Conservation (phyloP, 2,888 invertebrate species). For the Cenopis cana region DNA sequence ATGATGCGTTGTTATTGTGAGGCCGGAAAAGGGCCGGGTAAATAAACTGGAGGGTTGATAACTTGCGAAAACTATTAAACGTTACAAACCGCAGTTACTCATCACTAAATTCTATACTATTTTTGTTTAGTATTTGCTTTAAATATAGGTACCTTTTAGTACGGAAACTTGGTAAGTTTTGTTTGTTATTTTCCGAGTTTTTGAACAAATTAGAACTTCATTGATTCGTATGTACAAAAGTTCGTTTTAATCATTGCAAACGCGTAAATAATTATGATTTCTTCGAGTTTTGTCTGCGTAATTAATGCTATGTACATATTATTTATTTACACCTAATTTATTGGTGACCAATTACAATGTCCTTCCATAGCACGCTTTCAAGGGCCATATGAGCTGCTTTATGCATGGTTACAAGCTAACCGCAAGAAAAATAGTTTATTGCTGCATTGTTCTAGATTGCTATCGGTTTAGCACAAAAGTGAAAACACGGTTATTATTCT, state of each 20-base stretch:
- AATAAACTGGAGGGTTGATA: conserved; percentile 42
- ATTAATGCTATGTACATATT: neutral
- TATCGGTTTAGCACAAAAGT: too few species aligned
- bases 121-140: neutral
- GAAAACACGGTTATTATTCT: too few species aligned
- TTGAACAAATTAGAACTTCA: neutral
- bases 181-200: neutral
- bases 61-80: conserved; percentile 37
- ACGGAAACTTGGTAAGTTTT: neutral
- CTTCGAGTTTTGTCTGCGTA: too few species aligned
- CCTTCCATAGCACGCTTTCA: too few species aligned
- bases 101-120: neutral
- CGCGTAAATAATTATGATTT: too few species aligned
- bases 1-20: conserved; percentile 54
- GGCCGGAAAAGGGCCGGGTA: conserved; percentile 44
- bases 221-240: neutral
- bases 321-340: neutral
- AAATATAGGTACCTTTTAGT: too few species aligned
- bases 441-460: too few species aligned
- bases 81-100: conserved; percentile 15
- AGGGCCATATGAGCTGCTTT: too few species aligned
- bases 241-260: neutral
- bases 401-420: too few species aligned
- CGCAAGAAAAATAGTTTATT: too few species aligned
- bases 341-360: too few species aligned